Percentiles rank a stretch among this genome's conserved stretches.
phyloP scores from a whole-genome alignment of 2,888 invertebrate genomes.

The Parnassius smintheus region DNA sequence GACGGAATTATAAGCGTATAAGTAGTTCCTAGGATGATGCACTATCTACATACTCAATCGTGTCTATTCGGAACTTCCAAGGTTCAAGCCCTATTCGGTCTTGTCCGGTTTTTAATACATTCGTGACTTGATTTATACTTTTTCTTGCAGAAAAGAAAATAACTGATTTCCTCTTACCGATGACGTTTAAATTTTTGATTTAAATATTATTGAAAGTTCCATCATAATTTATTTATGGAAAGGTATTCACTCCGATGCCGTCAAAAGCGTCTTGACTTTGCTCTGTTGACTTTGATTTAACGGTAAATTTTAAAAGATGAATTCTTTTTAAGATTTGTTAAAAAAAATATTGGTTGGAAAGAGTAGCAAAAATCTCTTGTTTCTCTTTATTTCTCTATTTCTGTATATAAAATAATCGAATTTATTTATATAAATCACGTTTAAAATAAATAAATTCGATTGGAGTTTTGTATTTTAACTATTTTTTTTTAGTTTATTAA shows the following conservation, averaged over 20 bases:
- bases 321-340: slow-evolving; percentile 5
- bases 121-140: no score
- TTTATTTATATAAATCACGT: background rate
- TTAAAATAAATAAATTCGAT: background rate
- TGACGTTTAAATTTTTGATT: no score
- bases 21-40: no score
- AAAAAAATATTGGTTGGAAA: no score
- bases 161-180: no score
- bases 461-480: background rate
- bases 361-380: background rate
- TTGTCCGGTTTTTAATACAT: no score
- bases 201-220: background rate
- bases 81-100: no score
- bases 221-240: slow-evolving; percentile 4
- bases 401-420: background rate
- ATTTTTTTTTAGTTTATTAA: background rate
- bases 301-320: slow-evolving; percentile 2
- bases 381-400: no score
- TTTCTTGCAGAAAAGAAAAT: no score
- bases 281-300: slow-evolving; percentile 7
- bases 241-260: slow-evolving; percentile 14
- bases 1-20: no score
- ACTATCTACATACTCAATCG: no score
- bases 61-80: no score
- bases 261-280: slow-evolving; percentile 14